A percentile compares a stretch with the other conserved stretches of the same genome.
Conservation (phyloP, 2,113 vertebrate species). For the Lepus timidus region DNA sequence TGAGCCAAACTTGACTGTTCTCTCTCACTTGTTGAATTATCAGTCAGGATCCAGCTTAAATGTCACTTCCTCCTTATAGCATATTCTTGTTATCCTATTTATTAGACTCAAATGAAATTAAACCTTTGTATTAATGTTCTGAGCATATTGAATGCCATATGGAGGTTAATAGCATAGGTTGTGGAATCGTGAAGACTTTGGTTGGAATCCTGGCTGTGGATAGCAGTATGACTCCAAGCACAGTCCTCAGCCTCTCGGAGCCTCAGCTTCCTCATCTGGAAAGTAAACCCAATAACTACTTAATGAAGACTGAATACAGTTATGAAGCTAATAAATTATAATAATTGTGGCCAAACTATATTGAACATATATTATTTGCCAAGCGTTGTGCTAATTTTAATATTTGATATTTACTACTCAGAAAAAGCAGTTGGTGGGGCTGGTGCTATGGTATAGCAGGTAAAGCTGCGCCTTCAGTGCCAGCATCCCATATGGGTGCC, state of each 20-base stretch:
- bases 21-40: slow-evolving; percentile 3
- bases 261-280: slow-evolving; percentile 13
- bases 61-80: neutral
- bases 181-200: neutral
- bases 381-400: slow-evolving; percentile 32
- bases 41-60: slow-evolving; percentile 48
- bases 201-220: slow-evolving; percentile 5
- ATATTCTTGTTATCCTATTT: slow-evolving; percentile 36
- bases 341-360: slow-evolving; percentile 14
- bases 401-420: slow-evolving; percentile 27
- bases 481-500: too few relatives aligned
- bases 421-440: neutral
- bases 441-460: too few relatives aligned
- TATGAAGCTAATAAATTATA: slow-evolving; percentile 40
- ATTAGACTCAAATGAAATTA: slow-evolving; percentile 34
- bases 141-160: neutral
- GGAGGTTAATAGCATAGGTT: neutral
- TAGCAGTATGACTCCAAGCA: slow-evolving; percentile 6
- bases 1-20: neutral
- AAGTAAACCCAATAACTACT: slow-evolving; percentile 1
- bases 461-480: neutral
- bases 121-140: slow-evolving; percentile 35
- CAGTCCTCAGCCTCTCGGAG: slow-evolving; percentile 1
- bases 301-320: slow-evolving; percentile 43
- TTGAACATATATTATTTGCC: slow-evolving; percentile 38